Conservation (phyloP, 2,888 invertebrate genomes). For the Scelioninae gen. 1 region DNA sequence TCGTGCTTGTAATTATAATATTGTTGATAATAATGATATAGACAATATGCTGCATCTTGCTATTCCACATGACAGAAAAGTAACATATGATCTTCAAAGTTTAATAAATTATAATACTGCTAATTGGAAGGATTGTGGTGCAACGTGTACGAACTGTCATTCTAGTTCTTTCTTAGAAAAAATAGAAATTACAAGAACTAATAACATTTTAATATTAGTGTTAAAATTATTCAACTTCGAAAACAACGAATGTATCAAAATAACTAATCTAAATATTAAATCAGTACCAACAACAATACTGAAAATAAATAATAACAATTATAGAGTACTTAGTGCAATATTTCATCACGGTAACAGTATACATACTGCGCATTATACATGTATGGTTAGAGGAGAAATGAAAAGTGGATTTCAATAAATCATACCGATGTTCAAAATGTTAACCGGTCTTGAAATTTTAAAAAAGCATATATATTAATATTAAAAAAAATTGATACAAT, state of each 20-base stretch:
- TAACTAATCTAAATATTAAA: conserved; percentile 2
- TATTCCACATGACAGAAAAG: conserved; percentile 19
- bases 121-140: neutral
- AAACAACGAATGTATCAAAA: conserved; percentile 1
- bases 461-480: conserved; percentile 21
- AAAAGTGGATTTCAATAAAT: neutral
- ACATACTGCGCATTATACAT: neutral
- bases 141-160: conserved; percentile 8
- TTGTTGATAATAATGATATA: conserved; percentile 17
- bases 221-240: conserved; percentile 20
- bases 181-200: conserved; percentile 2
- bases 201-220: too few relatives aligned
- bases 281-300: neutral
- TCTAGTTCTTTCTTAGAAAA: neutral
- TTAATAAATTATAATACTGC: conserved; percentile 22
- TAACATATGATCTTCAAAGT: conserved; percentile 32
- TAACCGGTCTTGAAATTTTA: conserved; percentile 4
- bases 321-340: neutral
- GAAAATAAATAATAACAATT: neutral
- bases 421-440: neutral
- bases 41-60: conserved; percentile 9
- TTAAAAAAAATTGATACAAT: conserved; percentile 16
- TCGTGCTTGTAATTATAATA: conserved; percentile 21
- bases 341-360: neutral
- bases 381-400: neutral